Conservation (phyloP, 2,113 vertebrate species). For the Paramormyrops kingsleyae region DNA sequence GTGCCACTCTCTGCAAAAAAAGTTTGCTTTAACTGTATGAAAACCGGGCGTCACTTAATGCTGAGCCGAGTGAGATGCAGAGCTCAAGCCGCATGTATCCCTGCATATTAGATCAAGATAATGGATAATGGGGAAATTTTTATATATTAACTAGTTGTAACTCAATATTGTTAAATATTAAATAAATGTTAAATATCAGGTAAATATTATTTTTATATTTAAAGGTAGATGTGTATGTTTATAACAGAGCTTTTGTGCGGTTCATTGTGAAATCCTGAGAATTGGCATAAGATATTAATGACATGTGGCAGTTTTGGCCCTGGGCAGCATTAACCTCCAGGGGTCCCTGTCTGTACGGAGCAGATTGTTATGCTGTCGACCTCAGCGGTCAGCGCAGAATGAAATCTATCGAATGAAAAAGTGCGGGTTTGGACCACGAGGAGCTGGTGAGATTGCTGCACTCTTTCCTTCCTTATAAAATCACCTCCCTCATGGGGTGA, state of each 20-base stretch:
- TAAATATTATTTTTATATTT: not conserved
- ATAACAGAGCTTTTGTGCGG: not conserved
- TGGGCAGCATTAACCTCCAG: not conserved
- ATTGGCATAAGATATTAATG: not conserved
- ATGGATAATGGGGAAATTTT: not conserved
- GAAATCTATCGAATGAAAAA: not conserved
- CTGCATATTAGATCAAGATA: not conserved
- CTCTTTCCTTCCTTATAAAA: constrained; percentile 27
- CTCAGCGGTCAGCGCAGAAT: not conserved
- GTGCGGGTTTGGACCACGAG: not conserved
- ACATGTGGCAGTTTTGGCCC: not conserved
- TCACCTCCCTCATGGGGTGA: not conserved
- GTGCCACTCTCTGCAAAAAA: not conserved
- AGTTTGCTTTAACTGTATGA: constrained; percentile 10
- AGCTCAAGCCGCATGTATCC: no score
- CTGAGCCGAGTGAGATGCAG: not conserved
- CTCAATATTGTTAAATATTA: not conserved
- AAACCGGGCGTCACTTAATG: no score
- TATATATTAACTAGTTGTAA: not conserved
- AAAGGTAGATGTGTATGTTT: not conserved
- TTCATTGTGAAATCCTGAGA: not conserved
- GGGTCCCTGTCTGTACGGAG: not conserved
- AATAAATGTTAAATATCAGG: not conserved
- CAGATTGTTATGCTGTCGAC: not conserved
- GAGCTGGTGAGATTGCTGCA: constrained; percentile 28